Evolutionary conservation across 2,113 vertebrate species (phyloP).

Genomic region (Xenopus laevis): DNA sequence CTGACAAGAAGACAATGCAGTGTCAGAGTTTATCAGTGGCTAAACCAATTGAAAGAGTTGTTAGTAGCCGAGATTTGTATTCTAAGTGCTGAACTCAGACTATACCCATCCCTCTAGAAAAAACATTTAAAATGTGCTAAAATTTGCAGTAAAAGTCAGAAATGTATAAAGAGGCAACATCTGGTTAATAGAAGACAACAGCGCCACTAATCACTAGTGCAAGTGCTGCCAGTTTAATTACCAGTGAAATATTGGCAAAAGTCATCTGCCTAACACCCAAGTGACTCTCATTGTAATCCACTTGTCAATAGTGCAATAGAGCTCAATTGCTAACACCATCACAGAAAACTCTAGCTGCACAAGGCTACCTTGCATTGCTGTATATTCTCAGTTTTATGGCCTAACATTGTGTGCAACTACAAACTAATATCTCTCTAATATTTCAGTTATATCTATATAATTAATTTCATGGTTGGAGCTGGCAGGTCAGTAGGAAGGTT

Average conservation of each 20-base stretch:
- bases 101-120: too few species aligned
- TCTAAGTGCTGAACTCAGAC: conserved; percentile 45
- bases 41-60: conserved; percentile 54
- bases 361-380: background rate
- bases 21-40: conserved; percentile 63
- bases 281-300: background rate
- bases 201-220: background rate
- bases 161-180: too few species aligned
- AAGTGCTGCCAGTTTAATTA: background rate
- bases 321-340: background rate
- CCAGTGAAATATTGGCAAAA: background rate
- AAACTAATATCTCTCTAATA: too few species aligned
- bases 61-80: conserved; percentile 59
- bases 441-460: too few species aligned
- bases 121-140: too few species aligned
- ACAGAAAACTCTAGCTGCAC: background rate
- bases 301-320: conserved; percentile 14
- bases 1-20: conserved; percentile 71
- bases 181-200: background rate
- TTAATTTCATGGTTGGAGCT: background rate
- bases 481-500: conserved; percentile 29
- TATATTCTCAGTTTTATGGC: background rate
- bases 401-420: background rate
- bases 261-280: background rate
- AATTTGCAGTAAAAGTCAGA: too few species aligned